Percentiles rank a stretch among this genome's conserved stretches.
Conservation (phyloP, 2,888 invertebrate genomes). For the Xanthostigma xanthostigma region DNA sequence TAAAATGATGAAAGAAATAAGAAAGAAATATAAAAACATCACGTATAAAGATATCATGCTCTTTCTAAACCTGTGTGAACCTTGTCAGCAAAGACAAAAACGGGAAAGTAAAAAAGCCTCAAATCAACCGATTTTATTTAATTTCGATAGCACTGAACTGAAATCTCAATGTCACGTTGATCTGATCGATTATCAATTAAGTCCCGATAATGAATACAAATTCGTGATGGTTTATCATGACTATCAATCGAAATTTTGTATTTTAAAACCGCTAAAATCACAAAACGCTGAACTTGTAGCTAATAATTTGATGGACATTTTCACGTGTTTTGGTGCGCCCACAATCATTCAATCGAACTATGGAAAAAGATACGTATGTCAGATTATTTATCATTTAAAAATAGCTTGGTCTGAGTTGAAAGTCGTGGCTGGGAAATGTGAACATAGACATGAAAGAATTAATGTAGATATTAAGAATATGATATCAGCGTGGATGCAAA, state of each 20-base stretch:
- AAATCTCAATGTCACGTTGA: too few relatives aligned
- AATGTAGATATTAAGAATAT: neutral
- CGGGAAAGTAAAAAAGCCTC: too few relatives aligned
- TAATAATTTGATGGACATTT: neutral
- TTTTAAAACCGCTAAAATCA: neutral
- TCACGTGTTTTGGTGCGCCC: neutral
- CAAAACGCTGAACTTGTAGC: neutral
- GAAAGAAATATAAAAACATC: too few relatives aligned
- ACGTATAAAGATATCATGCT: too few relatives aligned
- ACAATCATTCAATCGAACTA: neutral
- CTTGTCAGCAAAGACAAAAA: too few relatives aligned
- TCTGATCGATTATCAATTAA: too few relatives aligned
- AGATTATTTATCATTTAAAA: neutral
- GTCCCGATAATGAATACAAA: too few relatives aligned
- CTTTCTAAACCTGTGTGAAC: too few relatives aligned
- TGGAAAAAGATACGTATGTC: neutral
- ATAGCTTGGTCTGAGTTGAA: neutral
- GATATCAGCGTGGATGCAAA: neutral
- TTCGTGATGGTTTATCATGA: constrained; percentile 6
- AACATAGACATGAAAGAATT: neutral
- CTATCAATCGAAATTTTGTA: neutral
- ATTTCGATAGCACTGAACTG: too few relatives aligned
- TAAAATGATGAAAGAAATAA: too few relatives aligned
- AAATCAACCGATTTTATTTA: too few relatives aligned
- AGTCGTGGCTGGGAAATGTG: neutral